Conservation (phyloP, 2,888 invertebrate species). For the Eledone cirrhosa region DNA sequence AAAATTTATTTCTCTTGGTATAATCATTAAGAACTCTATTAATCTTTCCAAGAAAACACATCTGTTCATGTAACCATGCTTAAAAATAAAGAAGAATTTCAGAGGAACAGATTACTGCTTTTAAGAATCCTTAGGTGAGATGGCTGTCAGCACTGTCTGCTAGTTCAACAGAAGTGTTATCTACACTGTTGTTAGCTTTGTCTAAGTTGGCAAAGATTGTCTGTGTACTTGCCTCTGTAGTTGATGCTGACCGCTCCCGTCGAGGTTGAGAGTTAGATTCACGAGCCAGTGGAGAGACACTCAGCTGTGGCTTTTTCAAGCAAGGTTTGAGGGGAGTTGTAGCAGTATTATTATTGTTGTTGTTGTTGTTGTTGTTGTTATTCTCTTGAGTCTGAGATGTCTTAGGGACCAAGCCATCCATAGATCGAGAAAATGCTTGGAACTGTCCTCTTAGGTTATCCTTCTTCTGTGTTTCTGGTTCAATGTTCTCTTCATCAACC, state of each 20-base stretch:
- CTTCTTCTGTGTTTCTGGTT: constrained; percentile 48
- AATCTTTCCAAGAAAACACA: too few species aligned
- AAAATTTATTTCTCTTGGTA: too few species aligned
- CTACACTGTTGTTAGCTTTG: background rate
- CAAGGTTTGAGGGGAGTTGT: background rate
- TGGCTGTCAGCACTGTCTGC: too few species aligned
- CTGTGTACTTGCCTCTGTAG: constrained; percentile 26
- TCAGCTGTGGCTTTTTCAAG: background rate
- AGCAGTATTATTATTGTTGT: background rate
- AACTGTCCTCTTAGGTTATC: constrained; percentile 51
- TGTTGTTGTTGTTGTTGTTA: background rate
- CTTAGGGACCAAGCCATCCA: constrained; percentile 62
- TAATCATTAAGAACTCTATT: too few species aligned
- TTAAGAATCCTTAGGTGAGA: too few species aligned
- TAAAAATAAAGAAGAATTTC: too few species aligned
- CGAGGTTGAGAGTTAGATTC: background rate
- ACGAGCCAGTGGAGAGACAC: constrained; percentile 17
- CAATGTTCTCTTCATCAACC: constrained; percentile 74
- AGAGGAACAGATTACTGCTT: too few species aligned
- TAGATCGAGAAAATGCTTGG: constrained; percentile 63
- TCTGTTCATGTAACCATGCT: too few species aligned
- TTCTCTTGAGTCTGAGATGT: background rate
- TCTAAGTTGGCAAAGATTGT: constrained; percentile 20
- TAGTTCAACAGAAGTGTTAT: too few species aligned
- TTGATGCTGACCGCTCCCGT: constrained; percentile 18